These are phyloP conservation scores for Meta bourneti DNA, from an alignment of 2,888 invertebrate species.

Conservation along the genomic window DNA sequence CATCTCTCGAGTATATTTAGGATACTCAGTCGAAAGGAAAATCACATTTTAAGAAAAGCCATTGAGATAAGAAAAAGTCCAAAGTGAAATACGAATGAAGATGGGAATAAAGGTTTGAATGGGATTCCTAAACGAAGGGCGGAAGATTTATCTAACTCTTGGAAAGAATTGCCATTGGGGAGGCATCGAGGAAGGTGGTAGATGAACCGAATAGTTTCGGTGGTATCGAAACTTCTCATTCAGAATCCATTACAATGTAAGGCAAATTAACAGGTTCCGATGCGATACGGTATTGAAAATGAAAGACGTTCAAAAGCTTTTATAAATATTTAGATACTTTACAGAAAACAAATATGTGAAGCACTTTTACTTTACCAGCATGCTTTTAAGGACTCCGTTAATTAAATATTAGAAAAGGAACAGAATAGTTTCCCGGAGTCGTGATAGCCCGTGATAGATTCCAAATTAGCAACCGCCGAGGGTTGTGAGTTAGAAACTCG, in stretches of 20 bases:
- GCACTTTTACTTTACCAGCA: too few species aligned
- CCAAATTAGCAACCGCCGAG: background rate
- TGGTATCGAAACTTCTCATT: background rate
- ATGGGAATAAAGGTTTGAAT: background rate
- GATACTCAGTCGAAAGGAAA: constrained; percentile 1
- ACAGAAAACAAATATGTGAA: too few species aligned
- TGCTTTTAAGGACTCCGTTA: too few species aligned
- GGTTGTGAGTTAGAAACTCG: background rate
- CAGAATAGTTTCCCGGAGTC: too few species aligned
- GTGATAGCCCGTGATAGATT: background rate
- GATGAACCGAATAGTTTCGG: background rate
- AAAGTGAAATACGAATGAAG: constrained; percentile 1
- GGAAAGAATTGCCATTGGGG: background rate
- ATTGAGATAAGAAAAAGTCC: background rate
- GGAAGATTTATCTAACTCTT: background rate
- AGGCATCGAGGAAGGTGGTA: background rate
- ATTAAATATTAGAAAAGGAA: too few species aligned
- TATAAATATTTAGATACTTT: too few species aligned
- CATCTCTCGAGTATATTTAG: background rate
- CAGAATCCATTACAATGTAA: background rate
- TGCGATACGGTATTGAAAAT: too few species aligned
- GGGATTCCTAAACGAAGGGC: background rate
- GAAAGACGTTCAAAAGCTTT: too few species aligned
- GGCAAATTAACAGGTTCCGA: too few species aligned
- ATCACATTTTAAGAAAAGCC: background rate